Evolutionary conservation across 2,888 invertebrate species (phyloP).

Genomic region (Exephanes ischioxanthus): DNA sequence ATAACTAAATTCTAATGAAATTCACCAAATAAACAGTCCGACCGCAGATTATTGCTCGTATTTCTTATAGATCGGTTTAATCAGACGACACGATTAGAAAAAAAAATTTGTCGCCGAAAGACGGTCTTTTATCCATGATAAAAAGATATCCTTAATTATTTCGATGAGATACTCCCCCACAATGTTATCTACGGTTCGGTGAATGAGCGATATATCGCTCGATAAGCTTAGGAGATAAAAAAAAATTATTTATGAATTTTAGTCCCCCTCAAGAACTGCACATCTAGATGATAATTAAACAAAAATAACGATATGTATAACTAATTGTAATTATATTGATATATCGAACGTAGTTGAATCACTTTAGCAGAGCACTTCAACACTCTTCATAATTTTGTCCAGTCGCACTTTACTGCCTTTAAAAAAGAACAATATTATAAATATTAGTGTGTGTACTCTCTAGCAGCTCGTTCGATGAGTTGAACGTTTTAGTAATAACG

Average conservation of each 20-base stretch:
- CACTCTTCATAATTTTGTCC: slow-evolving; percentile 30
- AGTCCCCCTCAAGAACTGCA: slow-evolving; percentile 20
- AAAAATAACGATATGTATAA: slow-evolving; percentile 31
- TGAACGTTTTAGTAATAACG: slow-evolving; percentile 22
- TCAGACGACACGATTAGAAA: not conserved
- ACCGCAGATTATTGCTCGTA: not conserved
- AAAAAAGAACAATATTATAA: slow-evolving; percentile 41
- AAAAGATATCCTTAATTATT: slow-evolving; percentile 11
- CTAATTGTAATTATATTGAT: slow-evolving; percentile 42
- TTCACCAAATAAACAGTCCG: not conserved
- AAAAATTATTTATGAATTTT: slow-evolving; percentile 38
- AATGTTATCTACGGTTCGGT: slow-evolving; percentile 19
- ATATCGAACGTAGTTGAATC: slow-evolving; percentile 22
- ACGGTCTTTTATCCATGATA: not conserved
- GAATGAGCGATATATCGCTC: slow-evolving; percentile 10
- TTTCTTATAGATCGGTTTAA: not conserved
- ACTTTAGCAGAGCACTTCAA: not conserved
- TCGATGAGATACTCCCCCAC: not conserved
- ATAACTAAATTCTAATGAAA: not conserved
- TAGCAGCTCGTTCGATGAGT: slow-evolving; percentile 23
- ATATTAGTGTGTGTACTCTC: slow-evolving; percentile 19
- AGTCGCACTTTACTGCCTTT: slow-evolving; percentile 43
- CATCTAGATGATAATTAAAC: slow-evolving; percentile 19
- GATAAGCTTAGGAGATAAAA: slow-evolving; percentile 5
- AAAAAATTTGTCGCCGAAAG: not conserved